Conservation (phyloP, 2,888 invertebrate genomes). For the Leptopilina syphax region DNA sequence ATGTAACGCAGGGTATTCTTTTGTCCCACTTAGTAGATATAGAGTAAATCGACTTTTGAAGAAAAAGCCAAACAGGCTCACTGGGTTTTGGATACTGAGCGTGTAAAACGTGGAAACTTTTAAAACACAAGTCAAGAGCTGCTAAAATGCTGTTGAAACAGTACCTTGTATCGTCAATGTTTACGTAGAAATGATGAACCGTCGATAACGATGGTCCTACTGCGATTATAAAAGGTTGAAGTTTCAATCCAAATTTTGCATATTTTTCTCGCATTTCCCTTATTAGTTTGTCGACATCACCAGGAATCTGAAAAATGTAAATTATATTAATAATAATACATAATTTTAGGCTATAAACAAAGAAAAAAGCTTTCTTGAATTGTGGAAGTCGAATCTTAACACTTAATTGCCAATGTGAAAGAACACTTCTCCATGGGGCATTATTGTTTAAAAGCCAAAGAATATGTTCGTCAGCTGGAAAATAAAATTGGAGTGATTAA, state of each 20-base stretch:
- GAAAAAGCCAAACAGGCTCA: slow-evolving; percentile 52
- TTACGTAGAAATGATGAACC: slow-evolving; percentile 26
- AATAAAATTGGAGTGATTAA: not conserved
- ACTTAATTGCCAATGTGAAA: not conserved
- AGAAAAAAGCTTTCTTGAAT: not conserved
- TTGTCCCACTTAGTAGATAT: slow-evolving; percentile 45
- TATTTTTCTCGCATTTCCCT: slow-evolving; percentile 9
- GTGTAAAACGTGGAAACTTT: slow-evolving; percentile 52
- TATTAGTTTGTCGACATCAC: not conserved
- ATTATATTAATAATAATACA: too few species aligned
- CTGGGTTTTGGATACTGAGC: slow-evolving; percentile 52
- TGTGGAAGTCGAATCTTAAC: not conserved
- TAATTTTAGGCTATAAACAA: too few species aligned
- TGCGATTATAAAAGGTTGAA: slow-evolving; percentile 45
- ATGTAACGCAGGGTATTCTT: not conserved
- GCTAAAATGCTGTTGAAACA: slow-evolving; percentile 12
- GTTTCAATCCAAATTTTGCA: slow-evolving; percentile 19
- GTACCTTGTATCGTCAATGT: slow-evolving; percentile 32
- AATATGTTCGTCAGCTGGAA: not conserved
- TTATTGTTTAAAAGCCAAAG: not conserved
- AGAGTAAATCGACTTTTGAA: slow-evolving; percentile 51
- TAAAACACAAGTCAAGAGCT: slow-evolving; percentile 52
- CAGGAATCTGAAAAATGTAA: not conserved
- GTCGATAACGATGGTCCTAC: slow-evolving; percentile 32
- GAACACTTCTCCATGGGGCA: not conserved